Conservation (phyloP, 1,140 invertebrate species). For the Bombus soroeensis region DNA sequence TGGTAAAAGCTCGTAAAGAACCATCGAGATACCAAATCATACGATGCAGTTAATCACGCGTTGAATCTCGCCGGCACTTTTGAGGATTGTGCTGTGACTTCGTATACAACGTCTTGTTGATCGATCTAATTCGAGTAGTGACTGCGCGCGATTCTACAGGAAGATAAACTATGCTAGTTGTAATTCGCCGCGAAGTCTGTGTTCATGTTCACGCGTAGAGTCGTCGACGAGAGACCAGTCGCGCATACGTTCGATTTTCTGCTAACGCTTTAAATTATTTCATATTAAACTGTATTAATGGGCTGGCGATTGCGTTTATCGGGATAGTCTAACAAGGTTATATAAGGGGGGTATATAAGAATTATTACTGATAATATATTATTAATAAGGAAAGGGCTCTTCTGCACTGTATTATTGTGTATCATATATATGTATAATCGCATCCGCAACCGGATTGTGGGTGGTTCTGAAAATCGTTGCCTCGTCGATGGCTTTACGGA, state of each 20-base stretch:
- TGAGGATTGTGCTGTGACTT: neutral
- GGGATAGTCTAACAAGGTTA: neutral
- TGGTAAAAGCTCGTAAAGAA: constrained; percentile 16
- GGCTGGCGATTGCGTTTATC: constrained; percentile 7
- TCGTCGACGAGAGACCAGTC: constrained; percentile 18
- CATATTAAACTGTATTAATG: constrained; percentile 14
- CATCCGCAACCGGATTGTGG: constrained; percentile 43
- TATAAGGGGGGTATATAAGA: neutral
- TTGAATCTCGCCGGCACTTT: constrained; percentile 5
- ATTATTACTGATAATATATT: constrained; percentile 28
- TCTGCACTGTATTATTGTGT: constrained; percentile 21
- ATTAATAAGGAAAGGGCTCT: constrained; percentile 15
- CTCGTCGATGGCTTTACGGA: constrained; percentile 18
- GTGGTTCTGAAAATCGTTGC: neutral
- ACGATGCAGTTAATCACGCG: constrained; percentile 30
- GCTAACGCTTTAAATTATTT: constrained; percentile 41
- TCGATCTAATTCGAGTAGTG: constrained; percentile 3
- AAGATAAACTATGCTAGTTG: constrained; percentile 5
- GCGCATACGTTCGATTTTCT: constrained; percentile 12
- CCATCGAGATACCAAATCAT: constrained; percentile 24
- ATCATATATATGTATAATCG: neutral
- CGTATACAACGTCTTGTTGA: neutral
- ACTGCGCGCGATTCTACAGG: neutral
- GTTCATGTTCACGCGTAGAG: constrained; percentile 4
- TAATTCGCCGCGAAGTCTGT: constrained; percentile 11